A percentile compares a stretch with the other conserved stretches of the same genome.
phyloP scores from a whole-genome alignment of 23 tunicate species.

The Corella eumyota region DNA sequence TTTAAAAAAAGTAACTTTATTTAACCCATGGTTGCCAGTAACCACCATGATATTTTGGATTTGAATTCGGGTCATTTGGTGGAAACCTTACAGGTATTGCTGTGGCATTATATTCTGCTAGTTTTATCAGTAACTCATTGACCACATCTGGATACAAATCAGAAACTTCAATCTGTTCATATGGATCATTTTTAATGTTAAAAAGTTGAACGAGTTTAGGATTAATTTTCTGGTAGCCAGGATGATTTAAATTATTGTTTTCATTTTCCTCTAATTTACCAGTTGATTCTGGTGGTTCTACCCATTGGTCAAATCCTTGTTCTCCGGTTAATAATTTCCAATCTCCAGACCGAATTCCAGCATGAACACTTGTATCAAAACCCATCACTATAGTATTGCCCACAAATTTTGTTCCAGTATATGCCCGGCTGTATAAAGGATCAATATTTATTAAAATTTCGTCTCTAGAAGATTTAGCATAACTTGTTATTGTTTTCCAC shows the following conservation, averaged over 20 bases:
- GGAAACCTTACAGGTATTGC: conserved; percentile 75
- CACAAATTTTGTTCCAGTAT: background rate
- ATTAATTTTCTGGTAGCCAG: conserved; percentile 6
- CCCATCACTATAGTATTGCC: conserved; percentile 9
- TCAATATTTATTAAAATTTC: conserved; percentile 83
- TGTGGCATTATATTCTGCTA: conserved; percentile 55
- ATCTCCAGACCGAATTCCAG: conserved; percentile 66
- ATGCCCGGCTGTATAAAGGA: conserved; percentile 23
- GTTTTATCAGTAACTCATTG: conserved; percentile 21
- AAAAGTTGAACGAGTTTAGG: conserved; percentile 36
- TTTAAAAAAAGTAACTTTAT: too few relatives aligned
- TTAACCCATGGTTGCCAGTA: conserved; percentile 87
- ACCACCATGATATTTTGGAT: conserved; percentile 68
- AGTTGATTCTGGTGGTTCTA: conserved; percentile 57
- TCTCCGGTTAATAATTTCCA: conserved; percentile 89
- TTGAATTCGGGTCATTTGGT: conserved; percentile 33
- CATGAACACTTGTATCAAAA: conserved; percentile 60
- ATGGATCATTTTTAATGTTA: conserved; percentile 68
- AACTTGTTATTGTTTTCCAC: conserved; percentile 40
- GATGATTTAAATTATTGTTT: conserved; percentile 8
- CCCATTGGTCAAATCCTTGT: conserved; percentile 62
- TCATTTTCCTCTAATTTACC: background rate
- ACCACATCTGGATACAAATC: conserved; percentile 53
- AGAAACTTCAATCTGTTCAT: conserved; percentile 59
- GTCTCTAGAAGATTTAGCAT: conserved; percentile 23